phyloP scores from a whole-genome alignment of 2,888 invertebrate species.

The Rhogogaster chlorosoma region DNA sequence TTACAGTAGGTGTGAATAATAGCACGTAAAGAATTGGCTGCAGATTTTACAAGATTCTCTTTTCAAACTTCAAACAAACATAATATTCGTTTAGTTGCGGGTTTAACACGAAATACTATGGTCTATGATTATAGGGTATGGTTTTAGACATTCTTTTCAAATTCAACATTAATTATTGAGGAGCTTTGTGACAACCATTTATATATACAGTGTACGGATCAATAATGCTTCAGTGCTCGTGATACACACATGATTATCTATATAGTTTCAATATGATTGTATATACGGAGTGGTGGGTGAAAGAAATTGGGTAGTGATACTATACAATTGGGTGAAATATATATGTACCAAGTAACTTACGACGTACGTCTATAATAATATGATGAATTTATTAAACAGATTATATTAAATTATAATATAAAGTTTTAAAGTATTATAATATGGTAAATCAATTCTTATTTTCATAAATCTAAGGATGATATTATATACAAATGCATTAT shows the following conservation, averaged over 20 bases:
- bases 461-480: conserved; percentile 26
- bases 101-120: conserved; percentile 10
- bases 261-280: neutral
- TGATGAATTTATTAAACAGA: conserved; percentile 45
- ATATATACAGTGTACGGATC: conserved; percentile 20
- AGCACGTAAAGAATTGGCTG: conserved; percentile 4
- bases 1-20: conserved; percentile 10
- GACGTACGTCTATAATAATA: conserved; percentile 24
- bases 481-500: conserved; percentile 33
- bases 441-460: conserved; percentile 23
- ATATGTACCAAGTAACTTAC: conserved; percentile 15
- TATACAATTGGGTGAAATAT: conserved; percentile 4
- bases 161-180: neutral
- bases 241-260: conserved; percentile 22
- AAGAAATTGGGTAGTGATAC: neutral
- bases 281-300: neutral
- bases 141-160: neutral
- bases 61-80: conserved; percentile 15
- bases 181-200: neutral
- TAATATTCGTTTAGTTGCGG: neutral
- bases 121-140: conserved; percentile 6
- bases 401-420: conserved; percentile 24
- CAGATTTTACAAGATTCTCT: neutral
- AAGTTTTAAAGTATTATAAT: neutral
- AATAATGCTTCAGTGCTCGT: conserved; percentile 1